phyloP scores from a whole-genome alignment of 2,888 invertebrate species.

The Amblyjoppa proteus region DNA sequence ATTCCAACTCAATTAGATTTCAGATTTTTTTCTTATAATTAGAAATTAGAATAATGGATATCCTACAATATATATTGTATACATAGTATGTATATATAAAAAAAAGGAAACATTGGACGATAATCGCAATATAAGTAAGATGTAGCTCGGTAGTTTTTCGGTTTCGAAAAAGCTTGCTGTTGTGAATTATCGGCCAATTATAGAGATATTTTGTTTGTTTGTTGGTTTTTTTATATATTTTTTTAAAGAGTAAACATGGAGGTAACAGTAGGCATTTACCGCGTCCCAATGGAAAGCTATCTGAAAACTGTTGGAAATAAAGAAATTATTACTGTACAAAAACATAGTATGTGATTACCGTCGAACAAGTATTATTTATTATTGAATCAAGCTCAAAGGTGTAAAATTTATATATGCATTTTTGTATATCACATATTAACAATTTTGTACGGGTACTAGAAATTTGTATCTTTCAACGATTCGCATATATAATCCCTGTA shows the following conservation, averaged over 20 bases:
- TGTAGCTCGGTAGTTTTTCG: slow-evolving; percentile 64
- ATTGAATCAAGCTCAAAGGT: slow-evolving; percentile 79
- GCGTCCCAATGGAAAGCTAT: slow-evolving; percentile 84
- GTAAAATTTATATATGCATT: slow-evolving; percentile 77
- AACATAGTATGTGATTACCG: slow-evolving; percentile 60
- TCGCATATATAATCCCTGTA: slow-evolving; percentile 64
- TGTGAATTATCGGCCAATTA: slow-evolving; percentile 65
- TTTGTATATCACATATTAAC: slow-evolving; percentile 57
- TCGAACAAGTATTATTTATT: slow-evolving; percentile 50
- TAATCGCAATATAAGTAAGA: slow-evolving; percentile 68
- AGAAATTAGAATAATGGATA: slow-evolving; percentile 72
- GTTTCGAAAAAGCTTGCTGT: slow-evolving; percentile 65
- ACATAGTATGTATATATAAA: slow-evolving; percentile 62
- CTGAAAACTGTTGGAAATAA: slow-evolving; percentile 85
- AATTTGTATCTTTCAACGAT: slow-evolving; percentile 55
- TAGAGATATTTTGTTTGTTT: slow-evolving; percentile 56
- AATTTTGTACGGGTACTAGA: slow-evolving; percentile 47
- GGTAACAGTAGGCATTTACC: slow-evolving; percentile 83
- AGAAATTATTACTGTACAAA: slow-evolving; percentile 82
- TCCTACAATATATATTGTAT: slow-evolving; percentile 71
- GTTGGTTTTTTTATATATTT: slow-evolving; percentile 68
- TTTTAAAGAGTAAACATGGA: slow-evolving; percentile 78
- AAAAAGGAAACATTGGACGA: slow-evolving; percentile 66
- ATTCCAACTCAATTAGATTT: slow-evolving; percentile 67
- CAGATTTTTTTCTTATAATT: slow-evolving; percentile 67